Evolutionary conservation across 2,797 vertebrate genomes (phyloP), one percentile per base, ranked within the genome.

Genomic region (Momotus momota): DNA sequence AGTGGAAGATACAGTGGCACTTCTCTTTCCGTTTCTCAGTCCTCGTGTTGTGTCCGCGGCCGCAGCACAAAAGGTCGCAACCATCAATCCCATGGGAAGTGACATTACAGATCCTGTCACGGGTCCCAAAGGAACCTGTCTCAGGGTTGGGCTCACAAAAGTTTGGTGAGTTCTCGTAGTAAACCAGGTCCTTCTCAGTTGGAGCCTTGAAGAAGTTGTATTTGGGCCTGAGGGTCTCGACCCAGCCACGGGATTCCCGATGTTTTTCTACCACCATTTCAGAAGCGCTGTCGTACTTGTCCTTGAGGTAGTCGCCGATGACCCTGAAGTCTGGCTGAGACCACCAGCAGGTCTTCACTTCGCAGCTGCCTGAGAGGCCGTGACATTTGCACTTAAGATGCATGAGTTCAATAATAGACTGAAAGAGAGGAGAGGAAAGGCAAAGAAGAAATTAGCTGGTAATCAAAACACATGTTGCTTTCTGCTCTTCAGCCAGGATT

Each of bases 321-420:
- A 98, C 98, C 67, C 99, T 97, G 97, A 99, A 99, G 94, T 99
- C 99, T 0, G 99, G 99, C 97, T 99, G 99, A 25, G 99, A 99
- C 99, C 99, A 99, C 99, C 99, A 99, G 97, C 99, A 99, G 1
- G 99, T 99, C 98, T 99, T 99, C 81, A 99, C 99, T 94, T 99
- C 99, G 1, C 99, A 99, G 98, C 99, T 99, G 58, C 99, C 99
- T 0, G 99, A 99, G 71, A 99, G 98, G 27, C 99, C 99, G 0
- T 99, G 99, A 90, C 99, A 99, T 96, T 99, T 99, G 95, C 99
- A 99, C 96, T 99, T 99, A 73, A 99, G 98, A 85, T 99, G 99
- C 98, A 99, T 99, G 97, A 99, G 99, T 82, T 99, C 98, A 7
- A 98, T 98, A 62, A 99, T 99, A 19, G 99, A 99, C 99, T 99